Evolutionary conservation across 2,797 vertebrate genomes (phyloP).

Genomic region (Merluccius polli): DNA sequence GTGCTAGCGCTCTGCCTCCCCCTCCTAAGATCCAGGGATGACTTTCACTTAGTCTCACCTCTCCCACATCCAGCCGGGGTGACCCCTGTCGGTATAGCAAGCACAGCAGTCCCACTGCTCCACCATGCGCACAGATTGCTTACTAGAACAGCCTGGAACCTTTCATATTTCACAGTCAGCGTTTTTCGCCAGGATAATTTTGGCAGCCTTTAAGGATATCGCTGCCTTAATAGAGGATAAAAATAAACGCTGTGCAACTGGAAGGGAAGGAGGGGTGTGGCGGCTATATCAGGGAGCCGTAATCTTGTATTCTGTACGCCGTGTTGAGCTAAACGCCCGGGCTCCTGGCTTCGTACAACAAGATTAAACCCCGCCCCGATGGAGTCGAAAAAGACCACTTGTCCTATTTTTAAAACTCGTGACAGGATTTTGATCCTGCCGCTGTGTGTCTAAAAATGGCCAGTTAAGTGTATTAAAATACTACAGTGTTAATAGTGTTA

Average conservation of each 20-base stretch:
- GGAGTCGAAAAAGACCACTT: slow-evolving; percentile 64
- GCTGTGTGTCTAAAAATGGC: slow-evolving; percentile 54
- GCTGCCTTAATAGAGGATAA: slow-evolving; percentile 75
- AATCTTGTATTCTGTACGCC: slow-evolving; percentile 72
- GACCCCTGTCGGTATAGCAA: slow-evolving; percentile 76
- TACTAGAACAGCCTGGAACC: slow-evolving; percentile 74
- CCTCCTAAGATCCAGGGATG: slow-evolving; percentile 63
- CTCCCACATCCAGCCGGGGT: slow-evolving; percentile 64
- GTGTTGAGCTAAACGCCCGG: slow-evolving; percentile 64
- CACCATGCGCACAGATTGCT: slow-evolving; percentile 74
- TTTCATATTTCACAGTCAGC: slow-evolving; percentile 76
- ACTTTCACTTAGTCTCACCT: slow-evolving; percentile 72
- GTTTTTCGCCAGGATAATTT: slow-evolving; percentile 72
- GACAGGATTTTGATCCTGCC: slow-evolving; percentile 28
- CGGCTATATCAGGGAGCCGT: slow-evolving; percentile 70
- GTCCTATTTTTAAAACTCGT: slow-evolving; percentile 68
- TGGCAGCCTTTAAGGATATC: slow-evolving; percentile 77
- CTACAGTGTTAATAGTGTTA: slow-evolving; percentile 58
- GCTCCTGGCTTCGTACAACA: slow-evolving; percentile 61
- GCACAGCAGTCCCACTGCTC: slow-evolving; percentile 75
- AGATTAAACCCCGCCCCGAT: slow-evolving; percentile 64
- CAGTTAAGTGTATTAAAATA: slow-evolving; percentile 65
- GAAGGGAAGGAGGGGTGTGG: slow-evolving; percentile 50
- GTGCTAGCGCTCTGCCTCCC: slow-evolving; percentile 57
- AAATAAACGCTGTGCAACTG: slow-evolving; percentile 59